These are phyloP conservation scores for Gasteruption jaculator DNA, from an alignment of 2,888 invertebrate genomes.

Conservation along the genomic window DNA sequence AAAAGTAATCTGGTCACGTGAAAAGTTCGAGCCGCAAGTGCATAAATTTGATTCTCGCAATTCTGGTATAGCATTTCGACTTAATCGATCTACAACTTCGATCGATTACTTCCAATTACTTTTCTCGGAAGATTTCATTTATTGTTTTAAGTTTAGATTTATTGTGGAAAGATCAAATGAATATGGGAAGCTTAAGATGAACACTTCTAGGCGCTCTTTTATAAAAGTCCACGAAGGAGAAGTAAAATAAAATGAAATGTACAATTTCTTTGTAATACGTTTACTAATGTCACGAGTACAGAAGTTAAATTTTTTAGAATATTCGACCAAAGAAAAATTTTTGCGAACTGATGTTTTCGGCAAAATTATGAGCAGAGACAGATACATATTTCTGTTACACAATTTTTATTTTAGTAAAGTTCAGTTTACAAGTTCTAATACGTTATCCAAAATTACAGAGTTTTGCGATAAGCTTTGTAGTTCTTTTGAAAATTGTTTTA, in stretches of 20 bases:
- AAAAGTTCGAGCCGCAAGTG: slow-evolving; percentile 16
- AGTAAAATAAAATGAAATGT: slow-evolving; percentile 11
- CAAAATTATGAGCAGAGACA: slow-evolving; percentile 10
- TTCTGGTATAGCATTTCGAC: slow-evolving; percentile 7
- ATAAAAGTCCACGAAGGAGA: slow-evolving; percentile 14
- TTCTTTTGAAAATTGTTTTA: slow-evolving; percentile 4
- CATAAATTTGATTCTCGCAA: slow-evolving; percentile 15
- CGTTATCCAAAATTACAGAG: slow-evolving; percentile 8
- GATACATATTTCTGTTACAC: slow-evolving; percentile 16
- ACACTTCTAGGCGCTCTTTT: slow-evolving; percentile 11
- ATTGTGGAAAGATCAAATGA: slow-evolving; percentile 14
- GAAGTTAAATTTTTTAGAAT: slow-evolving; percentile 13
- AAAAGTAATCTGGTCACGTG: slow-evolving; percentile 10
- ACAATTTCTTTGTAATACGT: slow-evolving; percentile 14
- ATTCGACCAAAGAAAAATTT: slow-evolving; percentile 14
- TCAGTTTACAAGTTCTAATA: too few species aligned
- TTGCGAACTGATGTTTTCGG: slow-evolving; percentile 13
- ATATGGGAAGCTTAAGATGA: slow-evolving; percentile 8
- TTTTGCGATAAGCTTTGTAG: neutral
- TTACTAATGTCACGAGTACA: slow-evolving; percentile 11
- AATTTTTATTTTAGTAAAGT: slow-evolving; percentile 15
- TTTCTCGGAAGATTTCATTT: slow-evolving; percentile 13
- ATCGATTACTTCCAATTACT: slow-evolving; percentile 15
- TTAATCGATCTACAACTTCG: slow-evolving; percentile 11
- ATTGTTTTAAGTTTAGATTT: too few species aligned